These are phyloP conservation scores for Oreochromis tanganicae DNA, from an alignment of 2,113 vertebrate species.

Conservation along the genomic window DNA sequence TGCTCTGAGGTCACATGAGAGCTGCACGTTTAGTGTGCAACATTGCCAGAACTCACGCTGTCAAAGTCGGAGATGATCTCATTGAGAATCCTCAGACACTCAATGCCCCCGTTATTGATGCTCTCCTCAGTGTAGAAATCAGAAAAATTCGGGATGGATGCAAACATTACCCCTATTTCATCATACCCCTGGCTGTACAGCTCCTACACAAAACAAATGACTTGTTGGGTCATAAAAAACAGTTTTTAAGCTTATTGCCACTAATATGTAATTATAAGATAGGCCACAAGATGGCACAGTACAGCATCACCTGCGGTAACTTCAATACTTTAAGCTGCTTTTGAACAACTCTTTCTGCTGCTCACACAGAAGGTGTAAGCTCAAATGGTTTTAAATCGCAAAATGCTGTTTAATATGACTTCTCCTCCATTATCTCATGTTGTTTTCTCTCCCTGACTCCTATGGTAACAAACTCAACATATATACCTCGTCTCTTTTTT, in stretches of 20 bases:
- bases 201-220: constrained; percentile 72
- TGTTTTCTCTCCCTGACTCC: not conserved
- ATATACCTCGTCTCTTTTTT: constrained; percentile 89
- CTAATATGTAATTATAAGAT: not conserved
- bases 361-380: not conserved
- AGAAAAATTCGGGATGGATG: constrained; percentile 93
- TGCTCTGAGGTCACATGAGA: not conserved
- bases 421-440: not conserved
- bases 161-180: constrained; percentile 95
- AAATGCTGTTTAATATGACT: not conserved
- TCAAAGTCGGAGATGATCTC: constrained; percentile 98
- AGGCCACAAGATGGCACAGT: constrained; percentile 27
- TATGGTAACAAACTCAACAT: not conserved
- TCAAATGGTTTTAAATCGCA: not conserved
- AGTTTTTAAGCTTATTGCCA: not conserved
- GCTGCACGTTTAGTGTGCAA: not conserved
- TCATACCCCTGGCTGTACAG: constrained; percentile 93
- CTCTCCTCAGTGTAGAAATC: constrained; percentile 97
- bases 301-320: not conserved
- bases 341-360: not conserved
- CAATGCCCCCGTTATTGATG: constrained; percentile 93
- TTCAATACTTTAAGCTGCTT: not conserved
- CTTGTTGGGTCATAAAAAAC: not conserved
- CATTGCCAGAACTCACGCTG: constrained; percentile 72
- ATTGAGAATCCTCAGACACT: constrained; percentile 93